phyloP scores from a whole-genome alignment of 2,113 vertebrate genomes.

The Furnarius figulus region DNA sequence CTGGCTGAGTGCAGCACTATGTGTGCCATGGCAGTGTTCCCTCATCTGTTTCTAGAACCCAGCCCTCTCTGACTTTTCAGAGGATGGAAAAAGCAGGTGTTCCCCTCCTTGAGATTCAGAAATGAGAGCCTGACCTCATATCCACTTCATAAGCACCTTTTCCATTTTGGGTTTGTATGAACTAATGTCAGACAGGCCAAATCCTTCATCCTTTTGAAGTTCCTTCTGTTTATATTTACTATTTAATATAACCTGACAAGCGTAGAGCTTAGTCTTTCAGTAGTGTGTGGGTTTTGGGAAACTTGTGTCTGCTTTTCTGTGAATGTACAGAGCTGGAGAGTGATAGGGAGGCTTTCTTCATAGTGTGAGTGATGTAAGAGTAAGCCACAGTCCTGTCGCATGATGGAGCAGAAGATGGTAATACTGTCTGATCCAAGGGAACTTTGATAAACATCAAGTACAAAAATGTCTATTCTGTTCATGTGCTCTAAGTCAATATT shows the following conservation, averaged over 20 bases:
- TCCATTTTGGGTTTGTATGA: background rate
- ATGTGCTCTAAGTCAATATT: background rate
- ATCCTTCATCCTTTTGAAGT: background rate
- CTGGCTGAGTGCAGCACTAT: background rate
- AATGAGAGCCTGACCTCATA: background rate
- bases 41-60: background rate
- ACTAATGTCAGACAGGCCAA: background rate
- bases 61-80: background rate
- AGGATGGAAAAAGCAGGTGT: background rate
- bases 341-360: background rate
- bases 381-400: background rate
- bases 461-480: background rate
- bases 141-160: background rate
- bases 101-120: background rate
- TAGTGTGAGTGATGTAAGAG: background rate
- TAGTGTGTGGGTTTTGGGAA: background rate
- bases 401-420: background rate
- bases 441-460: constrained; percentile 7
- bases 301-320: background rate
- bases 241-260: background rate
- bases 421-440: background rate
- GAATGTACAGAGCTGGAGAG: background rate
- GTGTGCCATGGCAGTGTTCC: background rate
- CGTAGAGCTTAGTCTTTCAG: background rate
- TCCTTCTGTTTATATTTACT: constrained; percentile 16